Percentiles rank a stretch among this genome's conserved stretches.
These are phyloP conservation scores for Ranitomeya imitator DNA, from an alignment of 2,113 vertebrate genomes.

Conservation along the genomic window DNA sequence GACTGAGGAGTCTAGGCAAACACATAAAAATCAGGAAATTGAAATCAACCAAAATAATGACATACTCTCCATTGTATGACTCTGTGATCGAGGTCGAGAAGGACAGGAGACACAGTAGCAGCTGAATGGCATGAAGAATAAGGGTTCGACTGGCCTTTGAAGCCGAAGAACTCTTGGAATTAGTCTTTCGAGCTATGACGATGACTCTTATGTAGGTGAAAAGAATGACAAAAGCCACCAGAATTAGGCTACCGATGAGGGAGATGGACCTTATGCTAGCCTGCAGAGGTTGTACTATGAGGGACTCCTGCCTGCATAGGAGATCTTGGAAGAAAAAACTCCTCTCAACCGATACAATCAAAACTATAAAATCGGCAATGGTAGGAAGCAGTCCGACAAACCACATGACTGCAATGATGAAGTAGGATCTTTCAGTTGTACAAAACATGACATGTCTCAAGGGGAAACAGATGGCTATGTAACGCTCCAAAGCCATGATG, in stretches of 20 bases:
- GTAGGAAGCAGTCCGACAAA: not conserved
- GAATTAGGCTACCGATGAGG: not conserved
- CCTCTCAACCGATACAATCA: not conserved
- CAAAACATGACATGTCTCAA: conserved; percentile 11
- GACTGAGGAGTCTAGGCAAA: conserved; percentile 43
- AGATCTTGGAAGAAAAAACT: not conserved
- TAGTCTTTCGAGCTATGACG: not conserved
- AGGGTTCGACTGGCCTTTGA: conserved; percentile 29
- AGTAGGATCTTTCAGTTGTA: not conserved
- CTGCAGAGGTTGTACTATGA: not conserved
- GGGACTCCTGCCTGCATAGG: not conserved
- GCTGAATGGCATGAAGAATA: conserved; percentile 30
- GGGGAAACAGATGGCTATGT: conserved; percentile 37
- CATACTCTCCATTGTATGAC: not conserved
- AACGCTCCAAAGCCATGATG: conserved; percentile 49
- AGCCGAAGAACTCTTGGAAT: not conserved
- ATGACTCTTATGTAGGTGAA: conserved; percentile 48
- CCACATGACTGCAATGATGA: conserved; percentile 13
- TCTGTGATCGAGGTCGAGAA: conserved; percentile 11
- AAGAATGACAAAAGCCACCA: conserved; percentile 31
- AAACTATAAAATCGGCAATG: conserved; percentile 14
- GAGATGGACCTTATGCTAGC: not conserved
- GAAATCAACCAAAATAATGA: not conserved
- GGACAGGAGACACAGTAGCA: conserved; percentile 16
- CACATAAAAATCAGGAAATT: conserved; percentile 28